A percentile compares a stretch with the other conserved stretches of the same genome.
Evolutionary conservation across 2,888 invertebrate genomes (phyloP).

Genomic region (Diarsia brunnea): DNA sequence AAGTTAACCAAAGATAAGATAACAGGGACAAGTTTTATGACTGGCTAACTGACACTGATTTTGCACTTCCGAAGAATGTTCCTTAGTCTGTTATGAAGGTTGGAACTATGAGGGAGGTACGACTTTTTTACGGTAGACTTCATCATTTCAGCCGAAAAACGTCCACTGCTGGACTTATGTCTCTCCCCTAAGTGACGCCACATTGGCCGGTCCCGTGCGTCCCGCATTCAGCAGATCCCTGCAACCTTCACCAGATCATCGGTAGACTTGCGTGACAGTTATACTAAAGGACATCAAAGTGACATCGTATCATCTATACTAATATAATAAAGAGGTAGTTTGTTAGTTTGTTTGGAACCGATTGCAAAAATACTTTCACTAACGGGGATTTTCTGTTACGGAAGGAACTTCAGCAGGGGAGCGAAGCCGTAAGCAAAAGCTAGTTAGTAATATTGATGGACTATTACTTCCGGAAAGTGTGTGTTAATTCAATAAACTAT

Average conservation of each 20-base stretch:
- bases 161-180: too few relatives aligned
- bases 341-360: not conserved
- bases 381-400: too few relatives aligned
- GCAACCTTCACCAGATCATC: too few relatives aligned
- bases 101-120: not conserved
- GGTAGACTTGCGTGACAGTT: not conserved
- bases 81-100: not conserved
- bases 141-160: too few relatives aligned
- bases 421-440: not conserved
- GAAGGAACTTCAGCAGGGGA: too few relatives aligned
- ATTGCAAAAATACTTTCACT: not conserved
- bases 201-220: too few relatives aligned
- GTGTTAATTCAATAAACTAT: not conserved
- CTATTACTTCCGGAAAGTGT: not conserved
- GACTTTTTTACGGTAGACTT: not conserved
- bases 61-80: constrained; percentile 24
- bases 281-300: not conserved
- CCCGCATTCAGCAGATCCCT: too few relatives aligned
- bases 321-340: not conserved
- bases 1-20: constrained; percentile 46
- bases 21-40: constrained; percentile 34
- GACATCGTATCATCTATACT: not conserved
- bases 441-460: not conserved
- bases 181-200: too few relatives aligned
- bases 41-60: constrained; percentile 22